Percentiles rank a stretch among this genome's conserved stretches.
Evolutionary conservation across 1,140 invertebrate genomes (phyloP).

Genomic region (Drosophila ercepeae): DNA sequence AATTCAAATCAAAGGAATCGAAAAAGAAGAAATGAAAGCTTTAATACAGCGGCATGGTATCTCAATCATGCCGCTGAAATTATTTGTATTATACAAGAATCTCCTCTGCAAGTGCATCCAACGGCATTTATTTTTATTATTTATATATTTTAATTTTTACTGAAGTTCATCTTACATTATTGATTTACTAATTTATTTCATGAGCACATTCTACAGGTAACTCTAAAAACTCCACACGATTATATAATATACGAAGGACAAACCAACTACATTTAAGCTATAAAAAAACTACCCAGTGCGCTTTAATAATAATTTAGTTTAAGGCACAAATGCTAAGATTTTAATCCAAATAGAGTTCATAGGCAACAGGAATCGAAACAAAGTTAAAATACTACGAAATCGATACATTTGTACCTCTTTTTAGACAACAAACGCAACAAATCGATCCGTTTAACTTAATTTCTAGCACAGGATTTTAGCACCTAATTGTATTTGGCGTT

Average conservation of each 20-base stretch:
- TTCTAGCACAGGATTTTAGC: conserved; percentile 57
- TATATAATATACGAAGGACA: not conserved
- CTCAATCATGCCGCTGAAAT: conserved; percentile 25
- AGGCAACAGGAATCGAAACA: conserved; percentile 27
- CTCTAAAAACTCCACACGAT: conserved; percentile 42
- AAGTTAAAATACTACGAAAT: conserved; percentile 29
- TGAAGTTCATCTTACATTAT: conserved; percentile 44
- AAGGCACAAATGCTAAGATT: conserved; percentile 41
- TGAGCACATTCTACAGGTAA: conserved; percentile 35
- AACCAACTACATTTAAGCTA: conserved; percentile 30
- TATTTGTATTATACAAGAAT: conserved; percentile 64
- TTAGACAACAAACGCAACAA: conserved; percentile 53
- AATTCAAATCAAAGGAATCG: conserved; percentile 29
- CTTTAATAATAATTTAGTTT: conserved; percentile 60
- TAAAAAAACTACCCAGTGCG: conserved; percentile 36
- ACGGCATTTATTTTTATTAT: conserved; percentile 60
- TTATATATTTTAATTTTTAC: conserved; percentile 8
- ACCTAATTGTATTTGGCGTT: conserved; percentile 6
- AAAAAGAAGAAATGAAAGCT: conserved; percentile 61
- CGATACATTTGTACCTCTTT: conserved; percentile 72
- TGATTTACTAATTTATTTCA: conserved; percentile 66
- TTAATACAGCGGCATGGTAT: conserved; percentile 55
- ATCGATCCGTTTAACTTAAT: conserved; percentile 54
- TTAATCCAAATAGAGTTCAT: conserved; percentile 50
- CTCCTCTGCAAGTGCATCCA: conserved; percentile 48